These are phyloP conservation scores for Drymonia ruficornis DNA, from an alignment of 2,888 invertebrate genomes.

Conservation along the genomic window DNA sequence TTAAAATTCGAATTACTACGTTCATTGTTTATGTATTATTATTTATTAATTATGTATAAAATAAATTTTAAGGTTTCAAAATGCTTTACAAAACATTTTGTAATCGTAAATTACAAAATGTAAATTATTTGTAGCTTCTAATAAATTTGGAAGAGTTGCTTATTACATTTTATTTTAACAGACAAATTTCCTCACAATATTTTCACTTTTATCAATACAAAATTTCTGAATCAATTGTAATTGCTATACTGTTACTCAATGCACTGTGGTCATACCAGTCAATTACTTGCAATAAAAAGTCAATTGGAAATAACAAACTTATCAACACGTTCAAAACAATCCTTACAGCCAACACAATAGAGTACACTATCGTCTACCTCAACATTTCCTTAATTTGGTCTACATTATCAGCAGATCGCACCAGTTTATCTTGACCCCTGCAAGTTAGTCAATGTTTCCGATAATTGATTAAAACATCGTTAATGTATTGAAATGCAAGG, in stretches of 20 bases:
- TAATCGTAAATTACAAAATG: too few species aligned
- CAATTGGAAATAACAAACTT: slow-evolving; percentile 19
- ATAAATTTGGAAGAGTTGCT: too few species aligned
- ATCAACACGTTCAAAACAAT: slow-evolving; percentile 29
- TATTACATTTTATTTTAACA: too few species aligned
- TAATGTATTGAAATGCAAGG: slow-evolving; percentile 20
- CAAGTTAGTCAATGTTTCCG: slow-evolving; percentile 26
- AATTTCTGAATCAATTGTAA: not conserved
- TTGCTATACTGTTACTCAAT: slow-evolving; percentile 20
- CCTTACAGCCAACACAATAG: fast-evolving
- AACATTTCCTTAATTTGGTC: slow-evolving; percentile 9
- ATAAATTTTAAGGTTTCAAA: too few species aligned
- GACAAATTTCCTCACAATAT: too few species aligned
- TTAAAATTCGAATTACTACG: too few species aligned
- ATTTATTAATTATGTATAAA: too few species aligned
- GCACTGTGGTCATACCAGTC: slow-evolving; percentile 21
- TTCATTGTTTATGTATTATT: too few species aligned
- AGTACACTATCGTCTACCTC: not conserved
- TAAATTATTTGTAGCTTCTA: too few species aligned
- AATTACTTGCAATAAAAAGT: slow-evolving; percentile 35
- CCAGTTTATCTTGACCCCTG: slow-evolving; percentile 30
- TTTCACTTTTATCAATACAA: too few species aligned
- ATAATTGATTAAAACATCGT: slow-evolving; percentile 24
- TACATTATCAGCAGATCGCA: slow-evolving; percentile 25
- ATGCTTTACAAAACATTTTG: too few species aligned